Percentiles rank a stretch among this genome's conserved stretches.
phyloP scores from a whole-genome alignment of 2,113 vertebrate genomes.

The Talpa occidentalis region DNA sequence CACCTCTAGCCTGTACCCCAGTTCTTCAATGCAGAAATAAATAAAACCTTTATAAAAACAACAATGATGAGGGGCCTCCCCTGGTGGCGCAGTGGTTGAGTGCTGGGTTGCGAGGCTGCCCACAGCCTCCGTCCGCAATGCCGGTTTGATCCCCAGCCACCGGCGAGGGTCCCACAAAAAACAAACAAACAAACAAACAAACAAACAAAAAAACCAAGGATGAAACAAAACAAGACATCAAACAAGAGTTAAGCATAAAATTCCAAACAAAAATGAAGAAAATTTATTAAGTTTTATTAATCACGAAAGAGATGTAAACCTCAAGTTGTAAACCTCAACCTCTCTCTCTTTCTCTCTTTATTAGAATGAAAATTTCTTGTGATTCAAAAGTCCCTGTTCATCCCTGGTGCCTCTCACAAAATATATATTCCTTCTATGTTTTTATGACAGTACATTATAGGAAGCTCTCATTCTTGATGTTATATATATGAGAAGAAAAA shows the following conservation, averaged over 20 bases:
- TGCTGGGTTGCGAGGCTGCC: too few species aligned
- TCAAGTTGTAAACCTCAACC: background rate
- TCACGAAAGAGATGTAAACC: background rate
- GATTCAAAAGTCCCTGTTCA: background rate
- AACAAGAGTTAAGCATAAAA: slow-evolving; percentile 7
- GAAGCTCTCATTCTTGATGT: background rate
- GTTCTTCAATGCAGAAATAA: too few species aligned
- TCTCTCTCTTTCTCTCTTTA: background rate
- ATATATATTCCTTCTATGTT: background rate
- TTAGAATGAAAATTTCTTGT: background rate
- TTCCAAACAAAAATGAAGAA: background rate
- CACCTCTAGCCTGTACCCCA: too few species aligned
- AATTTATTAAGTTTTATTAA: background rate
- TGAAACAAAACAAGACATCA: background rate
- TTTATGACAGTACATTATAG: background rate
- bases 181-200: too few species aligned
- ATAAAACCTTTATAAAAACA: too few species aligned
- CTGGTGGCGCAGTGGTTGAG: too few species aligned
- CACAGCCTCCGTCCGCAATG: too few species aligned
- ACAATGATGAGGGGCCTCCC: too few species aligned
- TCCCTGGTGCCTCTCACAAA: background rate
- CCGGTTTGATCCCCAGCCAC: too few species aligned
- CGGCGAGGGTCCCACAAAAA: too few species aligned
- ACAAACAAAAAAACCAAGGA: too few species aligned
- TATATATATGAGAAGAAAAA: background rate